Conservation (phyloP, 2,113 vertebrate species). For the Sinocyclocheilus rhinocerous region DNA sequence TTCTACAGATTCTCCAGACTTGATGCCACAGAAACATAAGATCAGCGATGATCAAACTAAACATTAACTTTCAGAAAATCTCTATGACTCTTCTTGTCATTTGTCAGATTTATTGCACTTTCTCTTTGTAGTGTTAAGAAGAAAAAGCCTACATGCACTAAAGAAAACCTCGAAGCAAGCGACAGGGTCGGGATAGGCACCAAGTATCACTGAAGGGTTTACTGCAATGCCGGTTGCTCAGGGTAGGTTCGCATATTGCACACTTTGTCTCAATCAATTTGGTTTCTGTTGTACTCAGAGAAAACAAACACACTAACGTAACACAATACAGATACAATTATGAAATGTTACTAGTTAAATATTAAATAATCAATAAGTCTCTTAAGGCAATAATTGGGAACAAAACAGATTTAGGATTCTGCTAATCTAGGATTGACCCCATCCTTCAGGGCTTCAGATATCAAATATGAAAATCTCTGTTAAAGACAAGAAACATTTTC, state of each 20-base stretch:
- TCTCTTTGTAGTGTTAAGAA: constrained; percentile 1
- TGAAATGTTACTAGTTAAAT: constrained; percentile 27
- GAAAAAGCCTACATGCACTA: neutral
- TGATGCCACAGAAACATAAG: neutral
- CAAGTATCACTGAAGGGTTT: neutral
- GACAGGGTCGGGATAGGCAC: constrained; percentile 1
- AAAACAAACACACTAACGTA: constrained; percentile 34
- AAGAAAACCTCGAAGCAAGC: neutral
- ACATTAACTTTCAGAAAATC: neutral
- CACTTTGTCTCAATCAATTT: constrained; percentile 50
- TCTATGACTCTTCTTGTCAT: neutral
- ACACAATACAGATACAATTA: constrained; percentile 31
- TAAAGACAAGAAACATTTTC: neutral
- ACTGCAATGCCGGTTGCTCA: neutral
- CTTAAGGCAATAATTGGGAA: constrained; percentile 51
- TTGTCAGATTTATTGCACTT: constrained; percentile 37
- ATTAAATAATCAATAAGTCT: constrained; percentile 7
- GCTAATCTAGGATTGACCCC: neutral
- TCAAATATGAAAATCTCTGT: neutral
- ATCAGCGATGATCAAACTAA: neutral
- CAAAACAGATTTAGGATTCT: neutral
- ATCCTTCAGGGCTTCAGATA: constrained; percentile 1
- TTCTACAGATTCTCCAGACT: neutral
- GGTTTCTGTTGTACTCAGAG: constrained; percentile 46
- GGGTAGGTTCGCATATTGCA: constrained; percentile 49